phyloP scores from a whole-genome alignment of 2,888 invertebrate genomes.

The Andrena dorsata region DNA sequence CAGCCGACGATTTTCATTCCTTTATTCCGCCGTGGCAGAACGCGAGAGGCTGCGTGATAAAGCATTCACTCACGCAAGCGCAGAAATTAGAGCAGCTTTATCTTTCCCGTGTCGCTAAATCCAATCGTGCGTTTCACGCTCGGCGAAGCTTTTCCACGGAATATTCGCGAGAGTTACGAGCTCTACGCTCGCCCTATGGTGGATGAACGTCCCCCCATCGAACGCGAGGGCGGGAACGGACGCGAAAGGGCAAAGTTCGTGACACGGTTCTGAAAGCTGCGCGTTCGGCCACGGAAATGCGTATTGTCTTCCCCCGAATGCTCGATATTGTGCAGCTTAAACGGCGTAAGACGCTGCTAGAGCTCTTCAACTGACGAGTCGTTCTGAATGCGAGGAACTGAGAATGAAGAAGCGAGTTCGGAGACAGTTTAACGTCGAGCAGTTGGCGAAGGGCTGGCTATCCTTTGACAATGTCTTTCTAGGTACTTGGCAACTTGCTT shows the following conservation, averaged over 20 bases:
- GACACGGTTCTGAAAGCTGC: slow-evolving; percentile 63
- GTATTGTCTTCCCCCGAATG: slow-evolving; percentile 22
- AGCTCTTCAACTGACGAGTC: background rate
- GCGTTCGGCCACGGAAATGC: slow-evolving; percentile 25
- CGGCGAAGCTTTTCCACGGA: background rate
- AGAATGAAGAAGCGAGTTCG: background rate
- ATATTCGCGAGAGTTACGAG: slow-evolving; percentile 10
- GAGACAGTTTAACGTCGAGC: background rate
- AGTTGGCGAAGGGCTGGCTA: background rate
- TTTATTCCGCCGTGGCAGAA: background rate
- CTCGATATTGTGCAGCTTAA: too few species aligned
- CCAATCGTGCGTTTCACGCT: background rate
- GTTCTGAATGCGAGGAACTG: background rate
- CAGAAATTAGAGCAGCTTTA: background rate
- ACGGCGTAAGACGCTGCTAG: background rate
- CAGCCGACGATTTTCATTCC: background rate
- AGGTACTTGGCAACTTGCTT: background rate
- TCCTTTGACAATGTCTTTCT: background rate
- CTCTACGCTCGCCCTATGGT: slow-evolving; percentile 25
- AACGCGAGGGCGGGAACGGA: slow-evolving; percentile 38
- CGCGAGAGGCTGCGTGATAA: background rate
- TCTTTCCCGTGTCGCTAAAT: background rate
- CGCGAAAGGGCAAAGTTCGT: slow-evolving; percentile 75
- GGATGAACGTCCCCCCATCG: slow-evolving; percentile 47
- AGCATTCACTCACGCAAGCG: background rate